A percentile compares a stretch with the other conserved stretches of the same genome.
Evolutionary conservation across 2,797 vertebrate species (phyloP).

Genomic region (Argentina silus): DNA sequence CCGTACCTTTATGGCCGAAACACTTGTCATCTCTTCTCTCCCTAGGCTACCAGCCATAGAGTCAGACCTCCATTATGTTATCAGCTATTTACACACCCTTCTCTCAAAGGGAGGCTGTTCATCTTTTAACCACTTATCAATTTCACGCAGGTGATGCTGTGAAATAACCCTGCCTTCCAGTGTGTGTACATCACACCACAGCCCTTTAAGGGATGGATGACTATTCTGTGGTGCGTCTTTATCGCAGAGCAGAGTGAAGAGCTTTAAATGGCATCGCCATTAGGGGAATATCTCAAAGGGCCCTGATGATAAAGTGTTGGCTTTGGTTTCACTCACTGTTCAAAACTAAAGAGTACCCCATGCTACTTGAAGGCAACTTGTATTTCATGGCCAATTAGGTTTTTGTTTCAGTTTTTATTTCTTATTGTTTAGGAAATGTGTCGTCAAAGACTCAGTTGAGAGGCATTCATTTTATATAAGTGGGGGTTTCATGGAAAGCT

Average conservation of each 20-base stretch:
- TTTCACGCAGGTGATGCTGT: slow-evolving; percentile 46
- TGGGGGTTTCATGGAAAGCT: not conserved
- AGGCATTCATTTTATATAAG: not conserved
- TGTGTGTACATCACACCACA: not conserved
- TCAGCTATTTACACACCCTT: slow-evolving; percentile 38
- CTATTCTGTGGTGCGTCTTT: slow-evolving; percentile 2
- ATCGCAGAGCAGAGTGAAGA: slow-evolving; percentile 9
- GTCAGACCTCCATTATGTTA: slow-evolving; percentile 38
- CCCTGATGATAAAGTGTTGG: slow-evolving; percentile 20
- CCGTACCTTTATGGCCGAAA: slow-evolving; percentile 44
- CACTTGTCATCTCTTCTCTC: slow-evolving; percentile 39
- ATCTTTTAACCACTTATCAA: slow-evolving; percentile 53
- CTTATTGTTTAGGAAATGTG: not conserved
- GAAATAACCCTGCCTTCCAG: slow-evolving; percentile 25
- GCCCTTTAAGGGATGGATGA: not conserved
- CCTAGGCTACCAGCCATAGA: not conserved
- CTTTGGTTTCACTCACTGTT: slow-evolving; percentile 24
- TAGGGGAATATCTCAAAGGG: slow-evolving; percentile 11
- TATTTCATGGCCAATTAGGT: slow-evolving; percentile 1
- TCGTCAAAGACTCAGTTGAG: not conserved
- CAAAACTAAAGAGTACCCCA: not conserved
- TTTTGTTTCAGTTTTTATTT: not conserved
- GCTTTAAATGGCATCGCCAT: slow-evolving; percentile 24
- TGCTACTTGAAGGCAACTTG: not conserved
- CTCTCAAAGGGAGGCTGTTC: slow-evolving; percentile 31